phyloP scores from a whole-genome alignment of 2,888 invertebrate genomes.

The Prosapia bicincta region DNA sequence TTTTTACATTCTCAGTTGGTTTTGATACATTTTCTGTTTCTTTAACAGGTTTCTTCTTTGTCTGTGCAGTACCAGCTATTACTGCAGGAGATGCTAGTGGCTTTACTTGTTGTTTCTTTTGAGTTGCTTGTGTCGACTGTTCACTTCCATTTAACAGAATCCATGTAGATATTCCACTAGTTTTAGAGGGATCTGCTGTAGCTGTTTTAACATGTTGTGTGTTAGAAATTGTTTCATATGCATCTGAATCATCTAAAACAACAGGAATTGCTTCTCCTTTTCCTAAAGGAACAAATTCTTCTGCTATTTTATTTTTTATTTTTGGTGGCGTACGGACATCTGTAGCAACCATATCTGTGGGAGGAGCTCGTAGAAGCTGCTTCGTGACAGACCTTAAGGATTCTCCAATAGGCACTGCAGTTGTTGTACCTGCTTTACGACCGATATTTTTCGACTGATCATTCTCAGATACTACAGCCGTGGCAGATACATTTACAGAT shows the following conservation, averaged over 20 bases:
- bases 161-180: slow-evolving; percentile 72
- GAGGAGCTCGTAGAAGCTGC: slow-evolving; percentile 52
- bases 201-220: slow-evolving; percentile 13
- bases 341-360: slow-evolving; percentile 48
- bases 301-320: slow-evolving; percentile 48
- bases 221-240: slow-evolving; percentile 43
- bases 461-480: not conserved
- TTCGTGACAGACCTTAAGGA: slow-evolving; percentile 57
- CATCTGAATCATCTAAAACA: slow-evolving; percentile 54
- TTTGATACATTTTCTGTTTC: slow-evolving; percentile 18
- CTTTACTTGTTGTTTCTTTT: slow-evolving; percentile 27
- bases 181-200: slow-evolving; percentile 46
- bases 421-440: slow-evolving; percentile 30
- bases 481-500: not conserved
- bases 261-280: slow-evolving; percentile 63
- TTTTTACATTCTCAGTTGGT: slow-evolving; percentile 16
- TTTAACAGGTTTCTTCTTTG: slow-evolving; percentile 18
- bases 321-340: slow-evolving; percentile 63
- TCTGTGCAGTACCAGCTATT: not conserved
- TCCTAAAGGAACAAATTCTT: slow-evolving; percentile 37
- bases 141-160: slow-evolving; percentile 59
- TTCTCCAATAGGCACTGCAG: slow-evolving; percentile 49
- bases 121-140: slow-evolving; percentile 35
- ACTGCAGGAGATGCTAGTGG: slow-evolving; percentile 3
- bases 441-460: not conserved